These are phyloP conservation scores for Oreamnos americanus DNA, from an alignment of 2,113 vertebrate species.

Conservation along the genomic window DNA sequence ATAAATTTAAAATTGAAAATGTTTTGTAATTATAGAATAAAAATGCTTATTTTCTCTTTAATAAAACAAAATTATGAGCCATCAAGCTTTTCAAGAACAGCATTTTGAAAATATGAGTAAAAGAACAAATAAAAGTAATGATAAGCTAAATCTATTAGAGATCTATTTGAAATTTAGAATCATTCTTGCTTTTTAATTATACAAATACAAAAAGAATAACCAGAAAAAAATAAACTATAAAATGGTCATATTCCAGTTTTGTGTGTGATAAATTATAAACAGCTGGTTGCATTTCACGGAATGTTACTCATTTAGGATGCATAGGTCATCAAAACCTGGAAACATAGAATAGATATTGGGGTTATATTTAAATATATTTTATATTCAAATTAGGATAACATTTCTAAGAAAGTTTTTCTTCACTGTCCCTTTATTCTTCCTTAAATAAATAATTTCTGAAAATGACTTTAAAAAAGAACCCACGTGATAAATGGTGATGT, in stretches of 20 bases:
- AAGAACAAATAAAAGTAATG: neutral
- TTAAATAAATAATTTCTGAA: neutral
- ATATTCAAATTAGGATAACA: neutral
- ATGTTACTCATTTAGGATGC: neutral
- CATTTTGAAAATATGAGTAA: constrained; percentile 7
- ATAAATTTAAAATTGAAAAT: constrained; percentile 11
- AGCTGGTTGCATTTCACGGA: neutral
- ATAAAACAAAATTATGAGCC: neutral
- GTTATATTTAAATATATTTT: neutral
- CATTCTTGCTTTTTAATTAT: neutral
- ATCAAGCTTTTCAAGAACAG: neutral
- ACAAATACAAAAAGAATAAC: neutral
- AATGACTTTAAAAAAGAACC: neutral
- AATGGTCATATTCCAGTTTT: neutral
- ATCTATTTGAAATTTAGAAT: neutral
- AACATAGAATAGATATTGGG: neutral
- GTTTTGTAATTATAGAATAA: neutral
- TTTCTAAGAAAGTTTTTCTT: neutral
- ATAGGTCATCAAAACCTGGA: neutral
- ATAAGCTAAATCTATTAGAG: neutral
- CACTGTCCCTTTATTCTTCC: neutral
- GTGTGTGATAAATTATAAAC: neutral
- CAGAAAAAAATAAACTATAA: constrained; percentile 12
- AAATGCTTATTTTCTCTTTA: neutral
- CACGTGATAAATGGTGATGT: neutral